Evolutionary conservation across 2,888 invertebrate genomes (phyloP).

Genomic region (Phaedon cochleariae): DNA sequence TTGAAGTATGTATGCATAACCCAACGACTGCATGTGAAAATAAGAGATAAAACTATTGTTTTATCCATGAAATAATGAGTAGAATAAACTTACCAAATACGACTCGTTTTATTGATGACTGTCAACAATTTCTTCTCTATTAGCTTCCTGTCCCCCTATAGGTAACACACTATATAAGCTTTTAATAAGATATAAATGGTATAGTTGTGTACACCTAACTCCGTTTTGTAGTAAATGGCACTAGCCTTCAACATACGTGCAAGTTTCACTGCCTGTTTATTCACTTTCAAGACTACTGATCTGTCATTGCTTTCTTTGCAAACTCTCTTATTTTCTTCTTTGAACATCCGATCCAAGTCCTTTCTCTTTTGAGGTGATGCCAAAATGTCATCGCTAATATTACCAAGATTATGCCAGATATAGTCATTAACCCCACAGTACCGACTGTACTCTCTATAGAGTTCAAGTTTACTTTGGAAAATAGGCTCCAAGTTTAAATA

Average conservation of each 20-base stretch:
- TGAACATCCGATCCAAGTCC: not conserved
- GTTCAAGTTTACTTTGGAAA: constrained; percentile 1
- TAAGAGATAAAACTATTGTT: no score
- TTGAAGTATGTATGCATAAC: no score
- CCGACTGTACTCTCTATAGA: constrained; percentile 2
- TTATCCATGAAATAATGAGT: no score
- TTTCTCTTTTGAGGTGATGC: not conserved
- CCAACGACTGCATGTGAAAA: no score
- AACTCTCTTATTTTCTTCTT: not conserved
- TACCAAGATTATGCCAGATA: constrained; percentile 2
- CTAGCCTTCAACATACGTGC: constrained; percentile 2
- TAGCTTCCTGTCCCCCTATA: not conserved
- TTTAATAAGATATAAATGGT: not conserved
- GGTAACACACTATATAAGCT: not conserved
- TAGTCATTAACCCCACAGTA: not conserved
- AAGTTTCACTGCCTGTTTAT: constrained; percentile 2
- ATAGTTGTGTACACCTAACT: not conserved
- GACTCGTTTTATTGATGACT: no score
- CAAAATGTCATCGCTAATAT: not conserved
- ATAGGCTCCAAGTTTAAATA: not conserved
- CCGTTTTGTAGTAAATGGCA: not conserved
- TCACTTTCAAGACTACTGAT: not conserved
- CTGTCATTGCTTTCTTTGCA: constrained; percentile 1
- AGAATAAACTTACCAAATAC: no score
- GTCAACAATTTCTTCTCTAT: no score